These are phyloP conservation scores for Pristionchus mayeri DNA, from an alignment of 2,888 invertebrate genomes.

Conservation along the genomic window DNA sequence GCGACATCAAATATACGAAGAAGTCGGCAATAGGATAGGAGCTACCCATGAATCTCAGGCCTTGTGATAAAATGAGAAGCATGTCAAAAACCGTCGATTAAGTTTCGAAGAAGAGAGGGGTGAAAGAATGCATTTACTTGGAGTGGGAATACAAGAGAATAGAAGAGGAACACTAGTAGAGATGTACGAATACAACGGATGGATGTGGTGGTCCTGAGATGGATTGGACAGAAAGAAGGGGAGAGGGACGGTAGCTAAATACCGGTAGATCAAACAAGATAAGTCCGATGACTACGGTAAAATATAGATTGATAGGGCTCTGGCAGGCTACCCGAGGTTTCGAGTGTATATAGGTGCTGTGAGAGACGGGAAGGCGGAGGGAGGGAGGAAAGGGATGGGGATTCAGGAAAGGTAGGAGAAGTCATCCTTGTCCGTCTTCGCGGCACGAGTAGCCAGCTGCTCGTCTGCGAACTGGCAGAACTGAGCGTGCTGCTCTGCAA, in stretches of 20 bases:
- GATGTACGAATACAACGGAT: constrained; percentile 10
- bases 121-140: constrained; percentile 26
- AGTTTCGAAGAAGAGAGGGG: neutral
- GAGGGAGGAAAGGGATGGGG: neutral
- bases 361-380: neutral
- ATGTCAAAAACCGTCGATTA: neutral
- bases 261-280: constrained; percentile 32
- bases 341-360: constrained; percentile 5
- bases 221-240: neutral
- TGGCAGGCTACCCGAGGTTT: neutral
- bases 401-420: constrained; percentile 57
- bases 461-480: constrained; percentile 98
- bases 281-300: constrained; percentile 21
- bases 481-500: constrained; percentile 94
- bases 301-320: neutral
- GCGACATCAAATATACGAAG: constrained; percentile 54
- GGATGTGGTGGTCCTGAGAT: constrained; percentile 9
- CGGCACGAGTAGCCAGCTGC: constrained; percentile 82
- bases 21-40: constrained; percentile 50
- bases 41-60: constrained; percentile 46
- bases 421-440: constrained; percentile 50
- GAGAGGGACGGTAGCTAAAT: neutral
- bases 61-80: constrained; percentile 33
- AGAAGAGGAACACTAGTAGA: constrained; percentile 51
- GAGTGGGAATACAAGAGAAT: constrained; percentile 12